phyloP scores from a whole-genome alignment of 2,797 vertebrate genomes.

The Bradypus variegatus region DNA sequence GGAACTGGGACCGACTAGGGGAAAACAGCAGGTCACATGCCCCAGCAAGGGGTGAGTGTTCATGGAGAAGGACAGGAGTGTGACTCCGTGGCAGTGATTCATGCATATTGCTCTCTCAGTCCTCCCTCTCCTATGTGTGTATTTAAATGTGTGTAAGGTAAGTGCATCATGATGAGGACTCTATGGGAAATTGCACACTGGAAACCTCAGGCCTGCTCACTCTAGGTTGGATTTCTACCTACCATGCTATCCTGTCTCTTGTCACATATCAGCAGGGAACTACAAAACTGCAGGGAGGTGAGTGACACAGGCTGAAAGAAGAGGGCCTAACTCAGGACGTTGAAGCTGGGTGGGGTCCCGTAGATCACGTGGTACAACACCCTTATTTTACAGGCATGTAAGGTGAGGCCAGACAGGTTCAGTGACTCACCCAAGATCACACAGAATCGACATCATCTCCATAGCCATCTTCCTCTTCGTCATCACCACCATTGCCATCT shows the following conservation, averaged over 20 bases:
- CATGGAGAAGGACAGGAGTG: accelerated
- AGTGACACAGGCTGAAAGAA: neutral
- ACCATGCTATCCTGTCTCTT: neutral
- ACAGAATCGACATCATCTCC: neutral
- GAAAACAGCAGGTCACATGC: neutral
- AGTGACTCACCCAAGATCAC: neutral
- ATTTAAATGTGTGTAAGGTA: neutral
- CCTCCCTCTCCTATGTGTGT: neutral
- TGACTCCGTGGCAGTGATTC: neutral
- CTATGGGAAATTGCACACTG: neutral
- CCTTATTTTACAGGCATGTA: neutral
- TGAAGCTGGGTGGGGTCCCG: neutral
- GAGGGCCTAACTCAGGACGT: neutral
- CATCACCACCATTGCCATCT: neutral
- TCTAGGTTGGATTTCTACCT: neutral
- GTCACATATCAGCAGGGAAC: neutral
- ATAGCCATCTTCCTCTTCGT: accelerated
- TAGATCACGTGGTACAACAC: neutral
- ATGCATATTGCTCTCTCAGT: accelerated
- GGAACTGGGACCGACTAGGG: neutral
- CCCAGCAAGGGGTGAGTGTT: neutral
- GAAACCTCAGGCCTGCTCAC: neutral
- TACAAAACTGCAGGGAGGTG: neutral
- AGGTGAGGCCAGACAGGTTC: neutral
- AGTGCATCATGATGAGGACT: neutral